A percentile compares a stretch with the other conserved stretches of the same genome.
Evolutionary conservation across 1,140 invertebrate genomes (phyloP).

Genomic region (Nasonia vitripennis): DNA sequence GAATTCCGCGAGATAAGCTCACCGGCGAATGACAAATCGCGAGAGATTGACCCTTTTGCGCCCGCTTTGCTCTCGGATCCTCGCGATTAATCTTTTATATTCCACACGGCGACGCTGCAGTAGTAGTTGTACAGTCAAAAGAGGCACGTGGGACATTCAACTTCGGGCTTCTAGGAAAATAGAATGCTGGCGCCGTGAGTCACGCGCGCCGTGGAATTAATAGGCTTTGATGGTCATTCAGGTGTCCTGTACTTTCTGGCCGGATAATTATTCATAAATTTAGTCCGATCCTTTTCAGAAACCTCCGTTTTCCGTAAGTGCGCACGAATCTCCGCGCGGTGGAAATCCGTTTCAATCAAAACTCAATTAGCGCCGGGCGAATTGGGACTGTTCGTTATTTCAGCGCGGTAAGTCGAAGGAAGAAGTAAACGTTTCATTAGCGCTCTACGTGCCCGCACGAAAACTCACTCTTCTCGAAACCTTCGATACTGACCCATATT

Average conservation of each 20-base stretch:
- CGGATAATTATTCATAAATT: slow-evolving; percentile 30
- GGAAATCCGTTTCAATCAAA: not conserved
- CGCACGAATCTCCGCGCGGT: not conserved
- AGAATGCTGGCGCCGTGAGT: slow-evolving; percentile 30
- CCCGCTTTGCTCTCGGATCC: not conserved
- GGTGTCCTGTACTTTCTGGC: slow-evolving; percentile 32
- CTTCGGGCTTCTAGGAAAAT: slow-evolving; percentile 31
- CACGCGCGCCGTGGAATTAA: slow-evolving; percentile 45
- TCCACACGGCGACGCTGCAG: not conserved
- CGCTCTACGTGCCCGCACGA: no score
- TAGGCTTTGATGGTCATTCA: slow-evolving; percentile 40
- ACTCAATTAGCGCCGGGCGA: not conserved
- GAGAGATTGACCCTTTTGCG: slow-evolving; percentile 34
- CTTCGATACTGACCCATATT: not conserved
- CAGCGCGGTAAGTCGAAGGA: no score
- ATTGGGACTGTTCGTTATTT: not conserved
- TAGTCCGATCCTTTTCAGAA: not conserved
- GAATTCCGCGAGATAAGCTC: not conserved
- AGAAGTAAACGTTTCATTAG: not conserved
- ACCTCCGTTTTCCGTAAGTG: not conserved
- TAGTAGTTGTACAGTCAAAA: not conserved
- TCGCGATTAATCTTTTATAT: slow-evolving; percentile 37
- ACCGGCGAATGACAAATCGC: slow-evolving; percentile 27
- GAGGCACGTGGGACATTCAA: slow-evolving; percentile 34
- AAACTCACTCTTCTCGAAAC: not conserved